Evolutionary conservation across 2,113 vertebrate species (phyloP), one percentile per base, ranked within the genome.

Genomic region (Otis tarda): DNA sequence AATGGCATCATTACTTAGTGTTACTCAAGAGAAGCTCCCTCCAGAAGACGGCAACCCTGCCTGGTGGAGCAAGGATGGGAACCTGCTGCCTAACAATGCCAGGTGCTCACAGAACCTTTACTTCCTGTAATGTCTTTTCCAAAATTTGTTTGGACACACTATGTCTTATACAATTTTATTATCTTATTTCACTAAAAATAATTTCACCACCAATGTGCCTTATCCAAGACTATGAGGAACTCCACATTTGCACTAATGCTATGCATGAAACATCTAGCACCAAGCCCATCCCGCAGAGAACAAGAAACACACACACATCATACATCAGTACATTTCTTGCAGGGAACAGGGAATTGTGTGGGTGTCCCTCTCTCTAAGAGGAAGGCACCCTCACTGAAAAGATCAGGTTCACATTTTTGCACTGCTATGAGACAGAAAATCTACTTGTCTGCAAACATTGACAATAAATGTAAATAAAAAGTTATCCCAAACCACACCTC

Each of bases 211-310:
- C 65, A 69, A 4, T 9, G 33, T 31, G 50, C 69, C 76, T 90
- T 77, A 83, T 41, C 35, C 25, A 70, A 79, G 84, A 67, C 63
- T 47, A 69, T 37, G 55, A 92, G 45, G 75, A 95, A 89, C 76
- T 82, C 61, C 45, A 65, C 11, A 21, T 64, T 73, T 61, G 14
- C 76, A 94, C 30, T 27, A 86, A 3, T 73, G 64, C 70, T 94
- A 86, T 22, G 49, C 37, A n/a, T 82, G 77, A 95, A 96, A 96
- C 47, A 90, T n/a, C 35, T 70, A 96, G 67, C 82, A 95, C 67
- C n/a, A 94, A 89, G 52, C 55, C 50, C 37, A 75, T 53, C 79
- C 59, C 60, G 1, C 15, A 82, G 80, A 75, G 45, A 96, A 93
- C 84, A 94, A 65, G 47, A 79, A 85, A 69, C 0, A 17, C 22